These are phyloP conservation scores for Fragariocoptes setiger DNA, from an alignment of 1,140 invertebrate species.

Conservation along the genomic window DNA sequence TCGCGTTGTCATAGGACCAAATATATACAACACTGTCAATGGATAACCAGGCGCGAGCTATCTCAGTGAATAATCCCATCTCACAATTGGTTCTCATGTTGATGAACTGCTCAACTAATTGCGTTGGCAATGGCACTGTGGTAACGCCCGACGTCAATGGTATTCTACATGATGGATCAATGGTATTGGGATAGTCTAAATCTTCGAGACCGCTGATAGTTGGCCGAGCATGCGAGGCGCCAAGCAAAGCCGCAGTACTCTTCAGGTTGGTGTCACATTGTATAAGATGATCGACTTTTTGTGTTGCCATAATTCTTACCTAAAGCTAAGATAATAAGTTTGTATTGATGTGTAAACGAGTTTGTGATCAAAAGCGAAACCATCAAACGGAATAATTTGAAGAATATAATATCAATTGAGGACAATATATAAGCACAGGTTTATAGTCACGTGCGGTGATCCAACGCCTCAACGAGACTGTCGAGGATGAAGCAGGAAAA, in stretches of 20 bases:
- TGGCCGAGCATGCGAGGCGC: conserved; percentile 17
- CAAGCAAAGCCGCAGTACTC: conserved; percentile 17
- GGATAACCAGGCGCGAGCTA: conserved; percentile 75
- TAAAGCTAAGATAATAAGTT: too few relatives aligned
- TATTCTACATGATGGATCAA: conserved; percentile 26
- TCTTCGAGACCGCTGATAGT: conserved; percentile 58
- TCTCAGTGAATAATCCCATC: conserved; percentile 84
- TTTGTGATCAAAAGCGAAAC: too few relatives aligned
- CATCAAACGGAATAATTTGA: too few relatives aligned
- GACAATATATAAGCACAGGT: too few relatives aligned
- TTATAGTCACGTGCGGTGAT: too few relatives aligned
- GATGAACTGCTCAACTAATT: conserved; percentile 67
- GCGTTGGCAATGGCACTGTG: conserved; percentile 54
- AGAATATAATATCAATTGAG: too few relatives aligned
- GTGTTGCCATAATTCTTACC: neutral
- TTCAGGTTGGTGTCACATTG: neutral
- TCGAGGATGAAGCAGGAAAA: too few relatives aligned
- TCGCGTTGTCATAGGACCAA: conserved; percentile 66
- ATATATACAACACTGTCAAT: conserved; percentile 93
- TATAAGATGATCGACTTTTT: neutral
- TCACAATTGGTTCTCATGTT: conserved; percentile 72
- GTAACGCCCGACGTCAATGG: conserved; percentile 26
- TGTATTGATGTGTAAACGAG: too few relatives aligned
- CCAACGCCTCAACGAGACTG: too few relatives aligned
- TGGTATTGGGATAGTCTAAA: conserved; percentile 48